phyloP scores from a whole-genome alignment of 1,140 invertebrate genomes.

The Anastrepha ludens region DNA sequence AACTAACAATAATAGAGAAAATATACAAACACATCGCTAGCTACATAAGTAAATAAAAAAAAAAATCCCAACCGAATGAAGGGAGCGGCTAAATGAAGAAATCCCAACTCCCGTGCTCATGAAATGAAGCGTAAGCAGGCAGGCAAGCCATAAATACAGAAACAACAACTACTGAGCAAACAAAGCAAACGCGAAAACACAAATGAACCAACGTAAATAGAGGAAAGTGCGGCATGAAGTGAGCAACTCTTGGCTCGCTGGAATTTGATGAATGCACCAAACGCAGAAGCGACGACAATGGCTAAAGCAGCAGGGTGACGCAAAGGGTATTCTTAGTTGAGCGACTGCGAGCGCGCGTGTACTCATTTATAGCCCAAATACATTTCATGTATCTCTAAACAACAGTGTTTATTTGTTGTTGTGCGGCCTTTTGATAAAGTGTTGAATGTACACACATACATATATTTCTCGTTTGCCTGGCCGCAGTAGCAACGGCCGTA shows the following conservation, averaged over 20 bases:
- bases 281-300: not conserved
- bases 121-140: not conserved
- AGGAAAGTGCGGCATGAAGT: not conserved
- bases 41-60: too few species aligned
- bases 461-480: not conserved
- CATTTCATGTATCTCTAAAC: not conserved
- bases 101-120: not conserved
- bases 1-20: too few species aligned
- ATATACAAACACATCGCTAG: too few species aligned
- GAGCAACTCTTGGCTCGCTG: not conserved
- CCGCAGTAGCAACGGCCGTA: not conserved
- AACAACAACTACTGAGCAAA: not conserved
- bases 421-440: constrained; percentile 23
- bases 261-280: constrained; percentile 27
- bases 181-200: too few species aligned
- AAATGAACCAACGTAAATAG: not conserved
- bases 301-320: not conserved
- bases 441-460: not conserved
- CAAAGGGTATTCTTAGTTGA: not conserved
- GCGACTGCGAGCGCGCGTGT: not conserved
- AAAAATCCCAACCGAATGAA: not conserved
- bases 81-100: not conserved
- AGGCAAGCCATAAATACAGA: not conserved
- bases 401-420: constrained; percentile 9
- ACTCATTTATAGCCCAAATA: not conserved